These are phyloP conservation scores for Lithobates sylvaticus DNA, from an alignment of 2,797 vertebrate genomes.

Conservation along the genomic window DNA sequence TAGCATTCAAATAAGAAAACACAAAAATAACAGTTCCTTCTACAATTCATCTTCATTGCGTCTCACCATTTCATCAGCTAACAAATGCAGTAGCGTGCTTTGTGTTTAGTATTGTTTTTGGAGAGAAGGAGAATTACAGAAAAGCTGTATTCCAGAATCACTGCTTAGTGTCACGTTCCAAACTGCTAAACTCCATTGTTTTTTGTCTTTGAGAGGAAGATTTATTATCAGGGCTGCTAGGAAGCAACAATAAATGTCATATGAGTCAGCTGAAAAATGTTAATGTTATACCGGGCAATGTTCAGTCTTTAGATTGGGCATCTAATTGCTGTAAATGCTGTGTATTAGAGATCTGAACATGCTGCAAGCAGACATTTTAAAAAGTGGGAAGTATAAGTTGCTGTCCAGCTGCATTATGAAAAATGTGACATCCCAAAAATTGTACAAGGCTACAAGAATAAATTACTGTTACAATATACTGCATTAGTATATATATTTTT, in stretches of 20 bases:
- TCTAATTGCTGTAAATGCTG: slow-evolving; percentile 7
- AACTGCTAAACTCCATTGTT: slow-evolving; percentile 14
- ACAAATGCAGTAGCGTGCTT: background rate
- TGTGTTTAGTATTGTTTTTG: too few relatives aligned
- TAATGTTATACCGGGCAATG: background rate
- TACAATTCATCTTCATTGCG: background rate
- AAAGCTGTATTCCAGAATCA: slow-evolving; percentile 7
- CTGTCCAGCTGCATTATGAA: too few relatives aligned
- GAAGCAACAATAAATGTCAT: slow-evolving; percentile 21
- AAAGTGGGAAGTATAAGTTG: too few relatives aligned
- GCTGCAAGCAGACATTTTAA: background rate
- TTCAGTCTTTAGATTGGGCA: slow-evolving; percentile 2
- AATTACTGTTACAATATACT: too few relatives aligned
- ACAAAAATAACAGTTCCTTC: too few relatives aligned
- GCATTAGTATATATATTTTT: too few relatives aligned
- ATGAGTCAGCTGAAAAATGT: slow-evolving; percentile 38
- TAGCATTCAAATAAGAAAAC: too few relatives aligned
- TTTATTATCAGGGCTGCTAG: slow-evolving; percentile 38
- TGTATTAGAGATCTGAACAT: background rate
- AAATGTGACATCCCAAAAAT: too few relatives aligned
- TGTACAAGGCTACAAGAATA: too few relatives aligned
- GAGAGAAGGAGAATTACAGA: slow-evolving; percentile 6
- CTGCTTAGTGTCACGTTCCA: background rate
- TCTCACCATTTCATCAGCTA: background rate
- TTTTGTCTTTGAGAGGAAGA: slow-evolving; percentile 27